Conservation (phyloP, 2,797 vertebrate species). For the Catostomus latipinnis region DNA sequence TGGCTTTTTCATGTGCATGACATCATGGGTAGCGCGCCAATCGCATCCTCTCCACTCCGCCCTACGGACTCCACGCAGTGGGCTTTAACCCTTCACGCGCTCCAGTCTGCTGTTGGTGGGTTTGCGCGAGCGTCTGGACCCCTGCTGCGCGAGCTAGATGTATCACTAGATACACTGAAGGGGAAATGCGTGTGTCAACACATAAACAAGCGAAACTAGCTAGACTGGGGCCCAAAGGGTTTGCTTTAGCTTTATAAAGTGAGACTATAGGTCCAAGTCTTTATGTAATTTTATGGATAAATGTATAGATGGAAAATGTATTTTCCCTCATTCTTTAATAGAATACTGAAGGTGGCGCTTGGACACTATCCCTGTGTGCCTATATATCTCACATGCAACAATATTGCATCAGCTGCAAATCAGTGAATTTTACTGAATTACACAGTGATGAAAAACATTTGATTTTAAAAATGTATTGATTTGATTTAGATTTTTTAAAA, state of each 20-base stretch:
- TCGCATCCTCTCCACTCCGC: slow-evolving; percentile 77
- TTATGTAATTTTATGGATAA: not conserved
- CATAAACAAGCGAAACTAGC: slow-evolving; percentile 19
- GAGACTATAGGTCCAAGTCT: not conserved
- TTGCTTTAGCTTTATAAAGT: not conserved
- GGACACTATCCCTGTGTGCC: slow-evolving; percentile 76
- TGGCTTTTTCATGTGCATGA: slow-evolving; percentile 86
- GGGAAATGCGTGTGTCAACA: slow-evolving; percentile 7
- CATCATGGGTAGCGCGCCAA: slow-evolving; percentile 87
- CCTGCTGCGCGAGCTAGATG: slow-evolving; percentile 77
- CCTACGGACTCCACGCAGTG: slow-evolving; percentile 74
- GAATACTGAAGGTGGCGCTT: slow-evolving; percentile 91
- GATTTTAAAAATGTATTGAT: not conserved
- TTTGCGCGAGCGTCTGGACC: slow-evolving; percentile 73
- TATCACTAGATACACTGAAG: slow-evolving; percentile 69
- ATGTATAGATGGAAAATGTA: slow-evolving; percentile 5
- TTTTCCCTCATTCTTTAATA: slow-evolving; percentile 56
- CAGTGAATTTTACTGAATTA: not conserved
- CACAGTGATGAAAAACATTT: not conserved
- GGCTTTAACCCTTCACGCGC: slow-evolving; percentile 76
- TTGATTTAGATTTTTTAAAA: no score
- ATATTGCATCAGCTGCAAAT: slow-evolving; percentile 27
- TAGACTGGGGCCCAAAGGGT: slow-evolving; percentile 5
- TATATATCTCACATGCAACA: slow-evolving; percentile 57
- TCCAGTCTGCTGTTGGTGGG: slow-evolving; percentile 39